Conservation (phyloP, 53 echinoderm and acorn worm species). For the Paracentrotus lividus region DNA sequence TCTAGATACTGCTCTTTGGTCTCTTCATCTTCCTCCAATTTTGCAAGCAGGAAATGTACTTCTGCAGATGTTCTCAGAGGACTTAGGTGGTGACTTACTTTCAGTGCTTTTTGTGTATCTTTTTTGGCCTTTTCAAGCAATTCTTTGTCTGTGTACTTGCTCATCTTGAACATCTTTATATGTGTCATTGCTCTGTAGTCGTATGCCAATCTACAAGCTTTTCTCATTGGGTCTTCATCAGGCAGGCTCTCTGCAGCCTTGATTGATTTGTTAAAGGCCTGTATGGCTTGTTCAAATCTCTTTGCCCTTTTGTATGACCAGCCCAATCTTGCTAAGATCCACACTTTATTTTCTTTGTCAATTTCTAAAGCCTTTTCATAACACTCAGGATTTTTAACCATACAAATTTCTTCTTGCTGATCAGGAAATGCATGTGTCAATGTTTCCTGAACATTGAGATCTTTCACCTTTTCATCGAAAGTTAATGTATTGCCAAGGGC, state of each 20-base stretch:
- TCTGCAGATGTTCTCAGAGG: not conserved
- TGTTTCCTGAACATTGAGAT: too few relatives aligned
- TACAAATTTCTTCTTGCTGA: not conserved
- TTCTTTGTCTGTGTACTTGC: too few relatives aligned
- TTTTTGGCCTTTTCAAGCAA: not conserved
- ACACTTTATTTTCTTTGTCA: not conserved
- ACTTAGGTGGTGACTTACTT: not conserved
- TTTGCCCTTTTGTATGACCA: not conserved
- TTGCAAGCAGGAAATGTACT: not conserved
- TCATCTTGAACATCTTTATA: not conserved
- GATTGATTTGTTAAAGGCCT: not conserved
- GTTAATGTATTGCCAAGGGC: not conserved
- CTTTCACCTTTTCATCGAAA: not conserved
- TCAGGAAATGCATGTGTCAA: not conserved
- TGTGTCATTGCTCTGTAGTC: not conserved
- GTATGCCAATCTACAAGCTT: conserved; percentile 9
- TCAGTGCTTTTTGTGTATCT: not conserved
- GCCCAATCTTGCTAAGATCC: not conserved
- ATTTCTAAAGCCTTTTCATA: not conserved
- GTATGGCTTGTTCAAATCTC: not conserved
- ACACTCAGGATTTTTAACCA: not conserved
- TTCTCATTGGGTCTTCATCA: not conserved
- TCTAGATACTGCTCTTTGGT: too few relatives aligned
- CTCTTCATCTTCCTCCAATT: too few relatives aligned
- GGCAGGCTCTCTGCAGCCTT: not conserved